Percentiles rank a stretch among this genome's conserved stretches.
These are phyloP conservation scores for Equus przewalskii DNA, from an alignment of 2,113 vertebrate species.

Conservation along the genomic window DNA sequence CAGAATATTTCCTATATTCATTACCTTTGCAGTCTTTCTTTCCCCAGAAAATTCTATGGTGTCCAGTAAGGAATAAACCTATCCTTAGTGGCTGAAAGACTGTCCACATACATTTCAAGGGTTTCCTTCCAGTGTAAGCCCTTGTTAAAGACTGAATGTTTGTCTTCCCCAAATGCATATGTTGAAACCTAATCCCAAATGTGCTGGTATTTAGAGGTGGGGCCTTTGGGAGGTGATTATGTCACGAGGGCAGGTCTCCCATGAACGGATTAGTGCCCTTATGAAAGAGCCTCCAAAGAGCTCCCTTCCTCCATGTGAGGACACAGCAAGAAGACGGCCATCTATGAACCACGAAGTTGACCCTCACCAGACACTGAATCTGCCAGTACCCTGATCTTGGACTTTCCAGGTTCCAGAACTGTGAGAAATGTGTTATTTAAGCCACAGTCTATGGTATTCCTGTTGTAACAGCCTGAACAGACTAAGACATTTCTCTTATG, in stretches of 20 bases:
- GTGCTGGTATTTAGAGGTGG: not conserved
- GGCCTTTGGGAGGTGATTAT: not conserved
- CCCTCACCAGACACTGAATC: not conserved
- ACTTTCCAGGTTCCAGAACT: not conserved
- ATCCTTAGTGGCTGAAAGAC: not conserved
- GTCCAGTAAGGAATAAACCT: not conserved
- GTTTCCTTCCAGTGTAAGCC: not conserved
- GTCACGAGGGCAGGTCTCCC: not conserved
- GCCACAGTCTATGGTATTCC: not conserved
- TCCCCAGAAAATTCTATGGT: not conserved
- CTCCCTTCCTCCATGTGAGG: not conserved
- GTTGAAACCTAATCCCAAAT: not conserved
- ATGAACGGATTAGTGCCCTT: no score
- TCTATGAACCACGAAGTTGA: not conserved
- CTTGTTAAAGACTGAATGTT: not conserved
- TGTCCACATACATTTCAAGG: not conserved
- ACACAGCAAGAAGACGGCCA: not conserved
- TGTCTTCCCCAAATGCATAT: not conserved
- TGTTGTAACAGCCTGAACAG: not conserved
- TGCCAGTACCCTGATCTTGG: not conserved
- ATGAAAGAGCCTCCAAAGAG: not conserved
- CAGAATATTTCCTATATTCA: not conserved
- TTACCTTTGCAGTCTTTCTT: not conserved
- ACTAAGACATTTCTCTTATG: not conserved
- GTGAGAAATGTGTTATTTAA: not conserved